Evolutionary conservation across 37 sponge, comb jelly and placozoan species (phyloP).

Genomic region (Hexactinellida sp.): DNA sequence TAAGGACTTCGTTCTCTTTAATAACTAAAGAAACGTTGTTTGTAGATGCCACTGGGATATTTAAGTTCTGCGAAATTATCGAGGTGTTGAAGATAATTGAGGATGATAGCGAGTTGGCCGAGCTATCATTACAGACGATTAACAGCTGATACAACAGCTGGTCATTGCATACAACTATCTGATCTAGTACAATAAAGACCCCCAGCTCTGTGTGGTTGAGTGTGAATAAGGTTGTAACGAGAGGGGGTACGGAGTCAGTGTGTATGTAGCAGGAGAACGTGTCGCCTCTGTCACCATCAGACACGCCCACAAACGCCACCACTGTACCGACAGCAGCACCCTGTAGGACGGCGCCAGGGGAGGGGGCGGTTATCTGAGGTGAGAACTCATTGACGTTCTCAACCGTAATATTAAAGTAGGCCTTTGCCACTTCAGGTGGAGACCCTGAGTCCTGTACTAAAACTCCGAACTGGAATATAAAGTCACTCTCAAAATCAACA

Average conservation of each 20-base stretch:
- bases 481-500: neutral
- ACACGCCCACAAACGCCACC: neutral
- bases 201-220: neutral
- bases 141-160: neutral
- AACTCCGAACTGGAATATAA: neutral
- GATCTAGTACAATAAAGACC: neutral
- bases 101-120: neutral
- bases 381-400: neutral
- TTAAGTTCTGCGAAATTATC: neutral
- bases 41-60: neutral
- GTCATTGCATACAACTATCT: neutral
- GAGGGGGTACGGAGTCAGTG: neutral
- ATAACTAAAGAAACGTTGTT: neutral
- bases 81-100: neutral
- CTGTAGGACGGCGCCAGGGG: neutral
- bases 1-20: neutral
- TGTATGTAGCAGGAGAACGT: neutral
- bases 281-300: neutral
- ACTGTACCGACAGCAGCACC: neutral
- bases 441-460: neutral
- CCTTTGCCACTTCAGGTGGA: neutral
- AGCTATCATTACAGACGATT: neutral
- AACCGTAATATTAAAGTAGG: neutral
- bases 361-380: neutral
- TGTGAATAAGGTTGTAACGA: neutral